Percentiles rank a stretch among this genome's conserved stretches.
These are phyloP conservation scores for Phocides pigmalion DNA, from an alignment of 1,140 invertebrate species.

Conservation along the genomic window DNA sequence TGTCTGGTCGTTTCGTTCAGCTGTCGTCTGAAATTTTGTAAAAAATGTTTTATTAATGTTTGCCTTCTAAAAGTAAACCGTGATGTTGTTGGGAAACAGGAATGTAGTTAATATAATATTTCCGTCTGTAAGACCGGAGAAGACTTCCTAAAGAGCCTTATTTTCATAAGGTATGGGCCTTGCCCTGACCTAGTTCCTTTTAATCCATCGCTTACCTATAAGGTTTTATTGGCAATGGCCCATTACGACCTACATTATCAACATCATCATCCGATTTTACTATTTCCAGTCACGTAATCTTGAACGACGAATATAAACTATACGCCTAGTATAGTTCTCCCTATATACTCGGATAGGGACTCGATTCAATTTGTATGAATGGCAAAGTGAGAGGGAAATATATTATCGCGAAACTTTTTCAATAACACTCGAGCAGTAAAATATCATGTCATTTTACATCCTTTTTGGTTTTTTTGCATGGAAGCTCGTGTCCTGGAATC, in stretches of 20 bases:
- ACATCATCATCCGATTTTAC: constrained; percentile 83
- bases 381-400: constrained; percentile 57
- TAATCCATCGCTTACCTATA: constrained; percentile 83
- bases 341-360: constrained; percentile 49
- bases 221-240: constrained; percentile 81
- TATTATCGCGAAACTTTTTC: constrained; percentile 66
- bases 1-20: constrained; percentile 45
- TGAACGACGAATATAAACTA: constrained; percentile 77
- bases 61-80: constrained; percentile 3
- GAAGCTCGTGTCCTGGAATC: constrained; percentile 49
- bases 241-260: constrained; percentile 82
- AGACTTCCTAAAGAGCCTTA: constrained; percentile 56
- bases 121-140: constrained; percentile 33
- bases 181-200: constrained; percentile 78
- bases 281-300: constrained; percentile 83
- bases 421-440: constrained; percentile 62
- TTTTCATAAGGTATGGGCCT: constrained; percentile 71
- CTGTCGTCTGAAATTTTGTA: constrained; percentile 13
- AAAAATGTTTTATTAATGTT: constrained; percentile 24
- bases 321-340: constrained; percentile 55
- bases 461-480: constrained; percentile 51
- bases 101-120: constrained; percentile 2
- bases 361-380: constrained; percentile 66
- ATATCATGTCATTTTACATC: constrained; percentile 63
- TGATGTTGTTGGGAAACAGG: not conserved